Conservation (phyloP, 2,797 vertebrate genomes). For the Argyrosomus regius region DNA sequence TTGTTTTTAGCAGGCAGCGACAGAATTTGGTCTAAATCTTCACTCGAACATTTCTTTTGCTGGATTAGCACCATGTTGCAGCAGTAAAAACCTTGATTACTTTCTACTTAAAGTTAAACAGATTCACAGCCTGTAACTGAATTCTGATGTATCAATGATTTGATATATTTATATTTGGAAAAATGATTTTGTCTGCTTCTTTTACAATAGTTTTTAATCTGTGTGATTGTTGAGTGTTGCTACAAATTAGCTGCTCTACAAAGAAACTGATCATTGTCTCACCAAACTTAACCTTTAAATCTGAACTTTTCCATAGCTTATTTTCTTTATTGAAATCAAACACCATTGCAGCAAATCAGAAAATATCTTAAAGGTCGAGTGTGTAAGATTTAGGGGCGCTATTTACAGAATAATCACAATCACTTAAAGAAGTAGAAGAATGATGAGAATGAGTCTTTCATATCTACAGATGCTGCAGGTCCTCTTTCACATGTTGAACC, state of each 20-base stretch:
- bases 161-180: no score
- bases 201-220: not conserved
- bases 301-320: not conserved
- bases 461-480: no score
- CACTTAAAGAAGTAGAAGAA: no score
- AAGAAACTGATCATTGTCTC: not conserved
- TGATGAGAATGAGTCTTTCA: no score
- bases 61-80: not conserved
- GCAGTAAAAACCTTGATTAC: slow-evolving; percentile 10
- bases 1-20: not conserved
- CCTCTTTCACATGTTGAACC: no score
- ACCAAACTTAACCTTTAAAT: not conserved
- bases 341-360: not conserved
- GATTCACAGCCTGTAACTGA: slow-evolving; percentile 8
- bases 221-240: not conserved
- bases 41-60: not conserved
- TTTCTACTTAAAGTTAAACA: slow-evolving; percentile 5
- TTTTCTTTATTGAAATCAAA: not conserved
- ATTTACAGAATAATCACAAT: no score
- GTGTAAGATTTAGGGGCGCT: no score
- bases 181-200: not conserved
- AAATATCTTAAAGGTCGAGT: not conserved
- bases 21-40: slow-evolving; percentile 4
- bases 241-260: not conserved
- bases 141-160: not conserved